A percentile compares a stretch with the other conserved stretches of the same genome.
Conservation (phyloP, 2,888 invertebrate genomes). For the Ommatoiulus sabulosus region DNA sequence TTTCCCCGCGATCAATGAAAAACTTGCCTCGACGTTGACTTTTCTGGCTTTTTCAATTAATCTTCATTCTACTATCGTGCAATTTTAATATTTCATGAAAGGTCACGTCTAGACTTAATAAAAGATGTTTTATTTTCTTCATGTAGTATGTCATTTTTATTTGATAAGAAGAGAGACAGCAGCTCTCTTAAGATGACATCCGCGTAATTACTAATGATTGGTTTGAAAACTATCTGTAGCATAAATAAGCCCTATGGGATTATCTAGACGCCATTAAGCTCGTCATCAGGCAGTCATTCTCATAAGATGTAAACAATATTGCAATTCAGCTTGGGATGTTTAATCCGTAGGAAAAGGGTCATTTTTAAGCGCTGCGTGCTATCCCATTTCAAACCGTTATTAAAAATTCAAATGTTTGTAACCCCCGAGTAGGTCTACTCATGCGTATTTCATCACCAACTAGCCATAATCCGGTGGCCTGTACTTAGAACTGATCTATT, state of each 20-base stretch:
- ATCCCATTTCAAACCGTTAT: background rate
- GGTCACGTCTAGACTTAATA: background rate
- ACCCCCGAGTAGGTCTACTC: too few species aligned
- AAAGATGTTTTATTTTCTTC: background rate
- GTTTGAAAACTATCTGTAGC: background rate
- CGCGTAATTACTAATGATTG: background rate
- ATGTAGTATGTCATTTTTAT: background rate
- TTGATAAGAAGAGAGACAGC: background rate
- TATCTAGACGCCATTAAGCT: background rate
- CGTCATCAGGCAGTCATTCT: background rate
- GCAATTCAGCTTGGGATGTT: background rate
- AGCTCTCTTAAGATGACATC: background rate
- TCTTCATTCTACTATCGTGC: background rate
- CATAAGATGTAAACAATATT: background rate
- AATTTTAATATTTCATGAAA: background rate
- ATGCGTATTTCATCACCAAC: background rate
- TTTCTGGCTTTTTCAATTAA: background rate
- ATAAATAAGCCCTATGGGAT: background rate
- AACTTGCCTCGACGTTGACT: background rate
- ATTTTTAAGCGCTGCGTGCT: background rate
- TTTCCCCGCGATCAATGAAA: background rate
- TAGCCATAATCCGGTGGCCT: background rate
- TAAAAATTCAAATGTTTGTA: background rate
- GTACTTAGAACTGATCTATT: background rate
- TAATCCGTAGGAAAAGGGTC: background rate